phyloP scores from a whole-genome alignment of 2,113 vertebrate species.

The Phylloscopus whistleri region DNA sequence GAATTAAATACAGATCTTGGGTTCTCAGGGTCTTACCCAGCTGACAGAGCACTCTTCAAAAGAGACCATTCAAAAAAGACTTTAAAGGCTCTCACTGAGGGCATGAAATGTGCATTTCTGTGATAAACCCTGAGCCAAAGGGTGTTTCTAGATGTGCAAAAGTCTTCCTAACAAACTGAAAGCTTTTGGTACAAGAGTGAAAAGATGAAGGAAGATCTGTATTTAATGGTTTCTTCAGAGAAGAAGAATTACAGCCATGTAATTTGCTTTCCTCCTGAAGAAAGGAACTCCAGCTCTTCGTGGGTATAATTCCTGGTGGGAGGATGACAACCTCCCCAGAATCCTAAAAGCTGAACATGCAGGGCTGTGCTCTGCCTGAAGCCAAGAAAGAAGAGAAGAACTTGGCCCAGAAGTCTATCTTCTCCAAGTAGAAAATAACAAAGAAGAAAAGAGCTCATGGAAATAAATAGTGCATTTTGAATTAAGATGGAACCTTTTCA shows the following conservation, averaged over 20 bases:
- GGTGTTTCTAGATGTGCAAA: background rate
- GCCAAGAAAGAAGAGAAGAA: background rate
- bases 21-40: background rate
- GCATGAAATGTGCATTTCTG: background rate
- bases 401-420: background rate
- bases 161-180: background rate
- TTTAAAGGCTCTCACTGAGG: background rate
- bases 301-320: background rate
- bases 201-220: background rate
- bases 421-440: background rate
- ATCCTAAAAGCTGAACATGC: background rate
- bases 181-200: background rate
- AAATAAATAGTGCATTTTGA: background rate
- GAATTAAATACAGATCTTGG: conserved; percentile 54
- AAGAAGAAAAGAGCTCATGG: background rate
- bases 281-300: background rate
- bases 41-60: conserved; percentile 31
- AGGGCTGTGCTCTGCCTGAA: background rate
- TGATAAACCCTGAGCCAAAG: background rate
- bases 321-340: background rate
- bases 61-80: conserved; percentile 38
- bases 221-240: background rate
- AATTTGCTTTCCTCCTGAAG: background rate
- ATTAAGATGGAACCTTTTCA: background rate
- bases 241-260: background rate